Base-by-base conservation (phyloP, 2,797 vertebrate species). In the Phaenicophaeus curvirostris region DNA sequence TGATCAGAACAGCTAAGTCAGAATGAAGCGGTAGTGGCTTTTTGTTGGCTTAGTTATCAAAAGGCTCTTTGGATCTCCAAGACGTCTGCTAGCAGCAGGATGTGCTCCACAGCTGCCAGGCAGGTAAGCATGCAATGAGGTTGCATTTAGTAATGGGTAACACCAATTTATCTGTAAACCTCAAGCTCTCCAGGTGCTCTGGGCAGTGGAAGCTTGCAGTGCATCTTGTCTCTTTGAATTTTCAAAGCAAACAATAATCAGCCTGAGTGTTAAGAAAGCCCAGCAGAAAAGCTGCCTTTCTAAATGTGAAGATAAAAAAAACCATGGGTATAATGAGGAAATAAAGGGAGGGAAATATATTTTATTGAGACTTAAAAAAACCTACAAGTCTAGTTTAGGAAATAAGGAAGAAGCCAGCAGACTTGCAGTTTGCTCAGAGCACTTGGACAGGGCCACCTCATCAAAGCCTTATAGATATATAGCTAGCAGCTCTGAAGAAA, bases 191-290 rank as follows among this genome's bases (percentile, higher is more conserved):
- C 41, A 59, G 89, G 78, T 66, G 14, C 57, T 94, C 78, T 79
- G 62, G 69, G 55, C 51, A 65, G 65, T 80, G 57, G 84, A 53
- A 90, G 81, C 39, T 90, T 71, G 24, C 61, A 87, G 87, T 72
- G 51, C 81, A 78, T 78, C 73, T 39, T 18, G 30, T 13, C 28
- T 87, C 73, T 87, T 65, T 75, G 85, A 91, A 93, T 92, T 94
- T 93, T 69, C 85, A 81, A 95, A 87, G 58, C 41, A 94, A 95
- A 92, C 39, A 84, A 59, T 55, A 80, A 91, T 94, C 85, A 87
- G 18, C 25, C 16, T n/a, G 54, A 89, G n/a, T 53, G 44, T 66
- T 84, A 57, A 81, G 73, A 86, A 91, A 87, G 48, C 46, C 42
- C 66, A 81, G 28, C 35, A 86, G 65, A 93, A 90, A 95, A 93